phyloP scores from a whole-genome alignment of 2,888 invertebrate species.

The Melieria omissa region DNA sequence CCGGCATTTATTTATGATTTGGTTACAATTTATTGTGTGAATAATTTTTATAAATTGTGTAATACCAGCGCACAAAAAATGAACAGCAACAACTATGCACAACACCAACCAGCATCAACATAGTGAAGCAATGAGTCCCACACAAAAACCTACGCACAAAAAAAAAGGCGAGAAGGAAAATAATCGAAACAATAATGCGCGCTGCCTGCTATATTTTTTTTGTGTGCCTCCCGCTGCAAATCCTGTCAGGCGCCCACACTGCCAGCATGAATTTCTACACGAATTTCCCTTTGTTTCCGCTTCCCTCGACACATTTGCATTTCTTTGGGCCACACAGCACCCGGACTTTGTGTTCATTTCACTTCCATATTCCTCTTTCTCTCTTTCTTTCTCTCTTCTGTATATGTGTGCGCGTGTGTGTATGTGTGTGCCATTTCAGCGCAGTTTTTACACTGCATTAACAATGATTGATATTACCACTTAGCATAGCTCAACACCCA shows the following conservation, averaged over 20 bases:
- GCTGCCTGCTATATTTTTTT: too few relatives aligned
- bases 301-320: conserved; percentile 16
- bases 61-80: conserved; percentile 1
- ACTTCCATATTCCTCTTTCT: neutral
- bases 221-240: neutral
- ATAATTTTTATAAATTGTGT: conserved; percentile 46
- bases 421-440: conserved; percentile 3
- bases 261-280: neutral
- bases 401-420: neutral
- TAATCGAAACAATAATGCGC: neutral
- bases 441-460: conserved; percentile 47
- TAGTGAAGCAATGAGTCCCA: neutral
- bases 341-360: neutral
- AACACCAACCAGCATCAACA: neutral
- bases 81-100: neutral
- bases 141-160: neutral
- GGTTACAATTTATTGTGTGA: conserved; percentile 46
- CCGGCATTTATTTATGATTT: conserved; percentile 31
- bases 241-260: neutral
- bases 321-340: neutral
- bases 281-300: neutral
- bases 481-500: conserved; percentile 45
- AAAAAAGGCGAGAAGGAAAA: neutral
- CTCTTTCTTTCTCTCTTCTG: too few relatives aligned
- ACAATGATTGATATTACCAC: conserved; percentile 50